phyloP scores from a whole-genome alignment of 2,888 invertebrate species.

The Rapana venosa region DNA sequence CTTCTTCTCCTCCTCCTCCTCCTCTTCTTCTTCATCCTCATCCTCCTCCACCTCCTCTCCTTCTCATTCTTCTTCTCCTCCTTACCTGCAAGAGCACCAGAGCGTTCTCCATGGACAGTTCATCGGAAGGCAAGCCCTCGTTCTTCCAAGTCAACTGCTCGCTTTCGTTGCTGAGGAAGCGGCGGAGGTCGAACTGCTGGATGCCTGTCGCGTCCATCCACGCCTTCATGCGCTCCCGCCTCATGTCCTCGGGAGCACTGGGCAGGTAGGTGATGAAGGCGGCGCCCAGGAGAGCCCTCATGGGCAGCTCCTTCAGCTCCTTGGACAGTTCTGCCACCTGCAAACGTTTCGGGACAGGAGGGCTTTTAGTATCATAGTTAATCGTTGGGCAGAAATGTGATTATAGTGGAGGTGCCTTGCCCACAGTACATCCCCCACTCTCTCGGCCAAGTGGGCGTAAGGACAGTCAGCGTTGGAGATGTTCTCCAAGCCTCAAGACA shows the following conservation, averaged over 20 bases:
- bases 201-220: conserved; percentile 79
- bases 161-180: conserved; percentile 84
- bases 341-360: too few relatives aligned
- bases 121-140: conserved; percentile 87
- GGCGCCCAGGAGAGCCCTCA: conserved; percentile 85
- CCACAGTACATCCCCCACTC: too few relatives aligned
- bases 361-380: too few relatives aligned
- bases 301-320: conserved; percentile 84
- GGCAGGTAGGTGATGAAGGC: conserved; percentile 89
- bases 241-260: conserved; percentile 85
- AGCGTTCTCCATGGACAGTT: conserved; percentile 90
- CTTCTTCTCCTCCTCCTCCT: too few relatives aligned
- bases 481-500: too few relatives aligned
- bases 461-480: too few relatives aligned
- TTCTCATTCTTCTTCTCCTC: too few relatives aligned
- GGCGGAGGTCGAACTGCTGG: conserved; percentile 81
- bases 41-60: too few relatives aligned
- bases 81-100: conserved; percentile 87
- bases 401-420: too few relatives aligned
- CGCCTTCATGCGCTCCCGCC: conserved; percentile 80
- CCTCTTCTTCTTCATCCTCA: too few relatives aligned
- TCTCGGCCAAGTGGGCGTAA: too few relatives aligned
- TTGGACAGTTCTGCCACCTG: conserved; percentile 80
- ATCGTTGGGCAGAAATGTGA: too few relatives aligned
- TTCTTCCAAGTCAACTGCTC: conserved; percentile 91